Evolutionary conservation across 2,888 invertebrate genomes (phyloP).

Genomic region (Fragum whitleyi): DNA sequence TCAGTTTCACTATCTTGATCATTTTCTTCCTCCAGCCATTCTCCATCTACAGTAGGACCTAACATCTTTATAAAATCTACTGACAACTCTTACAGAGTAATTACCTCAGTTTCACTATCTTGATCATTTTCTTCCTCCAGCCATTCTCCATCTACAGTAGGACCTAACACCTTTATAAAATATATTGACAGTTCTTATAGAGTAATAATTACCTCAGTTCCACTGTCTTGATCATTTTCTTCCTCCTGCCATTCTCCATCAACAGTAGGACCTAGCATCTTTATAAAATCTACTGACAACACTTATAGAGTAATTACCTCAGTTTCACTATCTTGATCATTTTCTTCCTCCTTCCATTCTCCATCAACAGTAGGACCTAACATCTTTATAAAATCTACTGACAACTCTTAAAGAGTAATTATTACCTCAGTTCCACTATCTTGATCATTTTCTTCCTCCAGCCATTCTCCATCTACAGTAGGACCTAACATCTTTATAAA

Average conservation of each 20-base stretch:
- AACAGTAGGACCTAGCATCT: constrained; percentile 78
- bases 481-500: constrained; percentile 80
- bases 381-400: constrained; percentile 79
- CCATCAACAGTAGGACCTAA: constrained; percentile 79
- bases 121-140: constrained; percentile 60
- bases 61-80: constrained; percentile 80
- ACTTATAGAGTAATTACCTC: too few relatives aligned
- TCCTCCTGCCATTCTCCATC: constrained; percentile 80
- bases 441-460: constrained; percentile 57
- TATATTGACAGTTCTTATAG: too few relatives aligned
- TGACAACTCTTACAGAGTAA: too few relatives aligned
- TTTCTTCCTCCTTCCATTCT: constrained; percentile 76
- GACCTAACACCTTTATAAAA: constrained; percentile 80
- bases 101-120: constrained; percentile 17
- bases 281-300: constrained; percentile 79
- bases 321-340: constrained; percentile 13
- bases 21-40: constrained; percentile 75
- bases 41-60: constrained; percentile 77
- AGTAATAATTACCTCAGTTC: constrained; percentile 26
- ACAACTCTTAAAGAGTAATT: too few relatives aligned
- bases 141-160: constrained; percentile 79
- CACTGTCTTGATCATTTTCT: constrained; percentile 30
- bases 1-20: constrained; percentile 19
- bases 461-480: constrained; percentile 79
- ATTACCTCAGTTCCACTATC: constrained; percentile 19